Evolutionary conservation across 2,113 vertebrate genomes (phyloP).

Genomic region (Trinectes maculatus): DNA sequence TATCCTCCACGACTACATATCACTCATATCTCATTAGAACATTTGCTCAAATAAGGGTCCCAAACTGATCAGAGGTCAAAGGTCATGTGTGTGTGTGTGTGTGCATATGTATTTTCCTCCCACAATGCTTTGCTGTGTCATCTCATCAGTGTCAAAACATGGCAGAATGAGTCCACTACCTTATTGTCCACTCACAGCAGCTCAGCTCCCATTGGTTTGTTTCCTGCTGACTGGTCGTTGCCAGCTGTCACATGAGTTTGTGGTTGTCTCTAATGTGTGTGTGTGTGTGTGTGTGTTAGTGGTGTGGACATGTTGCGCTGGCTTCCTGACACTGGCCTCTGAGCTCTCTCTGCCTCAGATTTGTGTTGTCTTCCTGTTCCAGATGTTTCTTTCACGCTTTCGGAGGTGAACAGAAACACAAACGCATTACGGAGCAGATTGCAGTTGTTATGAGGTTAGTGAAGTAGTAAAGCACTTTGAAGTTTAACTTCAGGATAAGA

Average conservation of each 20-base stretch:
- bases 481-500: no score
- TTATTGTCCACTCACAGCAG: not conserved
- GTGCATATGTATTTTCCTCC: not conserved
- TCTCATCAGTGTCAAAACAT: conserved; percentile 26
- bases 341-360: conserved; percentile 31
- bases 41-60: no score
- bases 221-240: conserved; percentile 40
- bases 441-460: no score
- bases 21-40: no score
- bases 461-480: no score
- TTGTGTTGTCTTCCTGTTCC: not conserved
- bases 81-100: not conserved
- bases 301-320: conserved; percentile 66
- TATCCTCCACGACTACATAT: no score
- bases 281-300: conserved; percentile 51
- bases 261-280: conserved; percentile 46
- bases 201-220: not conserved
- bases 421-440: no score
- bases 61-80: not conserved
- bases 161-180: conserved; percentile 44
- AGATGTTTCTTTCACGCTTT: conserved; percentile 17
- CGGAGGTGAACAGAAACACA: no score
- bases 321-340: conserved; percentile 63
- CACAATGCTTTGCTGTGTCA: conserved; percentile 33
- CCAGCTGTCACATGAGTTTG: conserved; percentile 23